phyloP scores from a whole-genome alignment of 2,888 invertebrate genomes.

The Caenorhabditis sp. region DNA sequence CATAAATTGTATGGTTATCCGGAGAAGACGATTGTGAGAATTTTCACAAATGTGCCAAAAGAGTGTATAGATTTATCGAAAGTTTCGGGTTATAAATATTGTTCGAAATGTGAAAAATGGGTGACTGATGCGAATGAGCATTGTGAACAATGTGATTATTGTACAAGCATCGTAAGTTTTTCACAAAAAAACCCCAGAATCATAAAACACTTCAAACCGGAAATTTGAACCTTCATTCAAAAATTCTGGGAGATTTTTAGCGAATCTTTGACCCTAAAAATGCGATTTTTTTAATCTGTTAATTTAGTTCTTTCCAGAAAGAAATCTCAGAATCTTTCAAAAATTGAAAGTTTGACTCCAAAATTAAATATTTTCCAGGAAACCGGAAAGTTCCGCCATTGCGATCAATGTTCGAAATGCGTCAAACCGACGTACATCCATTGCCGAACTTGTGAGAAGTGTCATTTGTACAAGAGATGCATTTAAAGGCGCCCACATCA shows the following conservation, averaged over 20 bases:
- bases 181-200: too few species aligned
- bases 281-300: too few species aligned
- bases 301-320: too few species aligned
- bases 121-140: conserved; percentile 59
- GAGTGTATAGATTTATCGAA: conserved; percentile 48
- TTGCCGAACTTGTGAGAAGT: conserved; percentile 54
- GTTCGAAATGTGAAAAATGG: conserved; percentile 56
- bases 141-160: conserved; percentile 58
- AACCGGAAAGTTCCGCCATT: conserved; percentile 52
- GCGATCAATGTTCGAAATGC: conserved; percentile 58
- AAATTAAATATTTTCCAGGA: conserved; percentile 11
- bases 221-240: too few species aligned
- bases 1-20: conserved; percentile 57
- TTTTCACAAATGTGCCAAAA: conserved; percentile 61
- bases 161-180: conserved; percentile 47
- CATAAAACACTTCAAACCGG: too few species aligned
- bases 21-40: conserved; percentile 57
- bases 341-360: background rate
- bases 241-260: too few species aligned
- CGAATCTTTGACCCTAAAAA: too few species aligned
- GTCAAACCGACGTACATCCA: conserved; percentile 61
- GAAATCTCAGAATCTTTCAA: too few species aligned
- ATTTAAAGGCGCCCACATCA: conserved; percentile 11
- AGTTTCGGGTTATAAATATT: conserved; percentile 55
- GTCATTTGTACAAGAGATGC: conserved; percentile 56